Evolutionary conservation across 2,113 vertebrate genomes (phyloP).

Genomic region (Abramis brama): DNA sequence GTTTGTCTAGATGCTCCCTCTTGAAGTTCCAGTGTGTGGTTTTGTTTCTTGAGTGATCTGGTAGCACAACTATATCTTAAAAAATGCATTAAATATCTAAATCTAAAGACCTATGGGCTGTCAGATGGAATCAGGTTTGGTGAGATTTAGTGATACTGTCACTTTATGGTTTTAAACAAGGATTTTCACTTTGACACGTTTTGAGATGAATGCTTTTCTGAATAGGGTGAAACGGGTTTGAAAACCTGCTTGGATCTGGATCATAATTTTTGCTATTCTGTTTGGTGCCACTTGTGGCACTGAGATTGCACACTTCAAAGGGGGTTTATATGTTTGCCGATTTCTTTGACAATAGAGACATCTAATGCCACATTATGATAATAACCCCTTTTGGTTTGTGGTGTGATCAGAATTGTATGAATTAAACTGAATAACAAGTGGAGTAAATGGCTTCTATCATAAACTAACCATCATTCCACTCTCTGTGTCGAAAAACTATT

Average conservation of each 20-base stretch:
- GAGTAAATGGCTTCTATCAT: background rate
- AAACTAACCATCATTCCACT: background rate
- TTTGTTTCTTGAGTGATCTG: background rate
- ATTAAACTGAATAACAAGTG: slow-evolving; percentile 4
- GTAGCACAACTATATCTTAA: background rate
- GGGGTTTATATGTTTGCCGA: slow-evolving; percentile 3
- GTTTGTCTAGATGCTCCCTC: background rate
- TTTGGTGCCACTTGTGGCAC: slow-evolving; percentile 1
- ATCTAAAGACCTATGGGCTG: background rate
- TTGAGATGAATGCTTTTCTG: background rate
- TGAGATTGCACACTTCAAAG: background rate
- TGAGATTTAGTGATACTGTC: background rate
- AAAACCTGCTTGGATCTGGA: background rate
- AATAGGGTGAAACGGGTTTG: background rate
- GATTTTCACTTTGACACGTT: background rate
- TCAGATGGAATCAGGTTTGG: background rate
- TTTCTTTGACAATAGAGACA: slow-evolving; percentile 7
- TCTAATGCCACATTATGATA: background rate
- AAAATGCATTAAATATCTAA: background rate
- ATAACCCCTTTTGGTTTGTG: background rate
- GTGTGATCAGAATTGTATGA: background rate
- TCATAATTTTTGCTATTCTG: slow-evolving; percentile 3
- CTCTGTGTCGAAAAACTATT: background rate
- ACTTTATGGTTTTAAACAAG: background rate
- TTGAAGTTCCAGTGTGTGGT: background rate